phyloP scores from a whole-genome alignment of 2,113 vertebrate species.

The Salminus brasiliensis region DNA sequence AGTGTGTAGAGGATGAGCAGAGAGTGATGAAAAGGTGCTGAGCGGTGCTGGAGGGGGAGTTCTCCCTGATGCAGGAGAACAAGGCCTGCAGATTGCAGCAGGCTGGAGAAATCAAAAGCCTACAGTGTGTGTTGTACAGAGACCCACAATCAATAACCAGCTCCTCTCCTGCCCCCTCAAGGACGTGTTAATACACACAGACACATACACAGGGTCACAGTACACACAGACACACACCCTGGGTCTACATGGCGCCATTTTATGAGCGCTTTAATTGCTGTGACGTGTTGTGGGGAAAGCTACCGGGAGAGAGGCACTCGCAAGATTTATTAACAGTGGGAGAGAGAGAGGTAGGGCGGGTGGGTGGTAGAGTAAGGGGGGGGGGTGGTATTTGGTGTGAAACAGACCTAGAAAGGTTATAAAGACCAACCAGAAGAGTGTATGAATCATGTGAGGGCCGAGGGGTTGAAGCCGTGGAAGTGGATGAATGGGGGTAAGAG shows the following conservation, averaged over 20 bases:
- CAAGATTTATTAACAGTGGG: conserved; percentile 52
- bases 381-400: too few relatives aligned
- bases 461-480: neutral
- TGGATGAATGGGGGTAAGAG: neutral
- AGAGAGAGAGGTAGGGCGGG: neutral
- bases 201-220: conserved; percentile 15
- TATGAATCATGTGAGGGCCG: neutral
- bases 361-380: neutral
- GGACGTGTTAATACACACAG: conserved; percentile 51
- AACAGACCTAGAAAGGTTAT: neutral
- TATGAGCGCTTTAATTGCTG: conserved; percentile 58
- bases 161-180: conserved; percentile 54
- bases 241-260: conserved; percentile 56
- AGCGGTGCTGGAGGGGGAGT: neutral
- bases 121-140: conserved; percentile 43
- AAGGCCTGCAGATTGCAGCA: conserved; percentile 29
- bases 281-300: conserved; percentile 40
- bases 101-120: conserved; percentile 51
- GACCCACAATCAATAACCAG: conserved; percentile 56
- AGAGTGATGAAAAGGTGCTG: conserved; percentile 33
- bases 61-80: conserved; percentile 11
- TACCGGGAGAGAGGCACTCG: conserved; percentile 39
- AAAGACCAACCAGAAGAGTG: conserved; percentile 4
- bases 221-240: conserved; percentile 36
- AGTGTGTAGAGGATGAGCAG: neutral